Evolutionary conservation across 2,888 invertebrate species (phyloP), one percentile per base, ranked within the genome.

Genomic region (Octonoba sinensis): DNA sequence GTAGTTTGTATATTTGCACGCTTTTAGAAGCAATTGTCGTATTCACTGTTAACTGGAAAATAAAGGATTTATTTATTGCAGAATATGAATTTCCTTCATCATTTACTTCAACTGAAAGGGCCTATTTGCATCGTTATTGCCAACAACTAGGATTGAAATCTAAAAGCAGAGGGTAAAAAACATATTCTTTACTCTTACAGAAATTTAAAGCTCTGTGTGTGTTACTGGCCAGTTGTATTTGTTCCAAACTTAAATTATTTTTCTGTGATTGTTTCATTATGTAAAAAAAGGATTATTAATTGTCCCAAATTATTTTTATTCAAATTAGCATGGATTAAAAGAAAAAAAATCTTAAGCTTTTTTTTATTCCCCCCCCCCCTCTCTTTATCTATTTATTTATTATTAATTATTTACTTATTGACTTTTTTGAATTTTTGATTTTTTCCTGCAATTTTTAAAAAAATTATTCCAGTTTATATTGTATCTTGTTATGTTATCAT

Each of bases 111-210:
- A 91, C 92, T 84, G 94, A 96, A 88, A 91, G 96, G 85, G 94
- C 93, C 15, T 95, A 93, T 87, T 92, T 96, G 83, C 95, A 95
- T 88, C 90, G 92, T 84, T 90, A 93, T 44, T 93, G 93, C 57
- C 90, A 90, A 64, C 90, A 91, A 84, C 88, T 93, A 84, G 94
- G 94, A 8, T 89, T 95, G 46, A 93, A 93, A 87, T 94, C 95
- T 1, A 94, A 93, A 89, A 95, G 95, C 86, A 91, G 93, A 89
- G 95, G 95, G 91, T 94, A 92, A 84, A 85, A 56, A 20, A 49
- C n/a, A 46, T 49, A 13, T 67, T n/a, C 49, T 1, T 11, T 27
- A 8, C 16, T 22, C 16, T 27, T 13, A 1, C 15, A 22, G 3
- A 57, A 46, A 16, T 46, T 62, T n/a, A 24, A 62, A 24, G 27